Conservation (phyloP, 2,888 invertebrate genomes). For the Parnassius smintheus region DNA sequence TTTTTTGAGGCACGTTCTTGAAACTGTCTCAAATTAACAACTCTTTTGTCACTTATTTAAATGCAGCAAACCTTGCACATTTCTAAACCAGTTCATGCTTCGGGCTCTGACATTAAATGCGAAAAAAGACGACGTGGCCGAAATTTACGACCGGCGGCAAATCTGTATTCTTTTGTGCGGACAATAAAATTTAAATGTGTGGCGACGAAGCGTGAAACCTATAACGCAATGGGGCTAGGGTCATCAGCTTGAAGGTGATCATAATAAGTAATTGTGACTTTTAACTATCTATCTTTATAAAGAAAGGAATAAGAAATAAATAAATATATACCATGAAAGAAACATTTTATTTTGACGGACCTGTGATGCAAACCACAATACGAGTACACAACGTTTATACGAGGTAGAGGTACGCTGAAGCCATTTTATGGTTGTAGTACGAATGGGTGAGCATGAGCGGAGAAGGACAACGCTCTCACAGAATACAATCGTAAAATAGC, state of each 20-base stretch:
- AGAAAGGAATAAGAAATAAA: too few relatives aligned
- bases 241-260: neutral
- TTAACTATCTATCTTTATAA: too few relatives aligned
- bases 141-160: conserved; percentile 43
- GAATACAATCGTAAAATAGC: too few relatives aligned
- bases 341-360: too few relatives aligned
- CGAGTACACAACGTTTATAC: too few relatives aligned
- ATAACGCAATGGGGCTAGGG: conserved; percentile 47
- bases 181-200: conserved; percentile 58
- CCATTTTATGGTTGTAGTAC: too few relatives aligned
- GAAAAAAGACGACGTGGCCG: conserved; percentile 31
- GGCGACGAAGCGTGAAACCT: conserved; percentile 52
- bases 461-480: too few relatives aligned
- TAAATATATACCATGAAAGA: too few relatives aligned
- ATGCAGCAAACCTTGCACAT: conserved; percentile 9
- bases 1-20: neutral
- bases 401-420: too few relatives aligned
- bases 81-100: conserved; percentile 8
- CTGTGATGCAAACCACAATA: too few relatives aligned
- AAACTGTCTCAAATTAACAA: conserved; percentile 15
- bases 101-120: conserved; percentile 20
- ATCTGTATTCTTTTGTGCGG: conserved; percentile 42
- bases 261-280: neutral
- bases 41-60: conserved; percentile 13
- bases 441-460: too few relatives aligned